These are phyloP conservation scores for Philaethria dido DNA, from an alignment of 2,888 invertebrate genomes.

Conservation along the genomic window DNA sequence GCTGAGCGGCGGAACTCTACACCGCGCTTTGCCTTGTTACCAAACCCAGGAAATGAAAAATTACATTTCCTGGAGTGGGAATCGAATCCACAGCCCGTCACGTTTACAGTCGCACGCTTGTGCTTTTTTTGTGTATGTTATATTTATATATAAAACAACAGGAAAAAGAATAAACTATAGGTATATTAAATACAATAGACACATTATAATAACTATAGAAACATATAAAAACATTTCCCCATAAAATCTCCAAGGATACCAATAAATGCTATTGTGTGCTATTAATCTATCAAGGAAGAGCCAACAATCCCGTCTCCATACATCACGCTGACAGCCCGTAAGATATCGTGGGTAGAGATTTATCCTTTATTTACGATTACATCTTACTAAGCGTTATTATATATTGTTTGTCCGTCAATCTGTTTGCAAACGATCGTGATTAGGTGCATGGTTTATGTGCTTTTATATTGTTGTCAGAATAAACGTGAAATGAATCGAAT, in stretches of 20 bases:
- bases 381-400: constrained; percentile 9
- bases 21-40: too few species aligned
- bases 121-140: too few species aligned
- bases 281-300: constrained; percentile 28
- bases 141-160: too few species aligned
- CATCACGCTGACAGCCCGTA: constrained; percentile 21
- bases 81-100: too few species aligned
- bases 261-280: constrained; percentile 15
- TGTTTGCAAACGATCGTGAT: background rate
- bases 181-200: background rate
- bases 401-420: constrained; percentile 13
- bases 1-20: too few species aligned
- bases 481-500: background rate
- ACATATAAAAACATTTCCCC: background rate
- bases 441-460: background rate
- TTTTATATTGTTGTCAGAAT: background rate
- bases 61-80: too few species aligned
- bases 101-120: too few species aligned
- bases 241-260: constrained; percentile 13
- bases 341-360: constrained; percentile 26
- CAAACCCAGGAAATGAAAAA: too few species aligned
- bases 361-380: constrained; percentile 25
- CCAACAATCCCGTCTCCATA: constrained; percentile 27
- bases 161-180: too few species aligned
- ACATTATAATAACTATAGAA: background rate